phyloP scores from a whole-genome alignment of 2,113 vertebrate genomes.

The Cyprinus carpio region DNA sequence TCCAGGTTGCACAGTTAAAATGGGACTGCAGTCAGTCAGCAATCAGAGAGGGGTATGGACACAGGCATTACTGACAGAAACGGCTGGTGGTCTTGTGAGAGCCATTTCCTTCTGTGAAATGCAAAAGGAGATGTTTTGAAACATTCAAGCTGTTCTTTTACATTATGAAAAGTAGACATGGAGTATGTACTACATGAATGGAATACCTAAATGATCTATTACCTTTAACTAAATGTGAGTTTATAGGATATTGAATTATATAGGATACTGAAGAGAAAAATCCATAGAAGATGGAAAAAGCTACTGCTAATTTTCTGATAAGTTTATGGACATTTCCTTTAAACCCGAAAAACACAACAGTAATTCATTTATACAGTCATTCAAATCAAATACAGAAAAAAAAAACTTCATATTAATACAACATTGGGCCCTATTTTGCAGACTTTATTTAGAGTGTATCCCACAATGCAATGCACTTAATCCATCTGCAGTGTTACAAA shows the following conservation, averaged over 20 bases:
- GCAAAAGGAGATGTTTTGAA: neutral
- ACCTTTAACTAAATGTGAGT: neutral
- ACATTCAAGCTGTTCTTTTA: neutral
- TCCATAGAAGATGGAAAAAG: no score
- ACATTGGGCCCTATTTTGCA: neutral
- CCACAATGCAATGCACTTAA: no score
- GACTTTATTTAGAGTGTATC: no score
- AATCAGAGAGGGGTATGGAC: constrained; percentile 38
- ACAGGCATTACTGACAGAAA: neutral
- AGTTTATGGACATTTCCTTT: neutral
- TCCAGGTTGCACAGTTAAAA: constrained; percentile 42
- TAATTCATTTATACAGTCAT: no score
- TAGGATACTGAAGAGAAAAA: neutral
- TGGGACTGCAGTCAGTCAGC: constrained; percentile 6
- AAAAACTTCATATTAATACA: neutral
- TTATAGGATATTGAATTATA: no score
- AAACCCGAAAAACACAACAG: neutral
- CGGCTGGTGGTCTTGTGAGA: neutral
- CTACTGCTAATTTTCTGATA: neutral
- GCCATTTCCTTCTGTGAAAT: neutral
- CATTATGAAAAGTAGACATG: neutral
- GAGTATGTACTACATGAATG: neutral
- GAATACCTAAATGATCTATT: neutral
- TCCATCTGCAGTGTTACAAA: no score
- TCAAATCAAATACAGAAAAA: neutral